Conservation (phyloP, 2,113 vertebrate species). For the Pelobates fuscus region DNA sequence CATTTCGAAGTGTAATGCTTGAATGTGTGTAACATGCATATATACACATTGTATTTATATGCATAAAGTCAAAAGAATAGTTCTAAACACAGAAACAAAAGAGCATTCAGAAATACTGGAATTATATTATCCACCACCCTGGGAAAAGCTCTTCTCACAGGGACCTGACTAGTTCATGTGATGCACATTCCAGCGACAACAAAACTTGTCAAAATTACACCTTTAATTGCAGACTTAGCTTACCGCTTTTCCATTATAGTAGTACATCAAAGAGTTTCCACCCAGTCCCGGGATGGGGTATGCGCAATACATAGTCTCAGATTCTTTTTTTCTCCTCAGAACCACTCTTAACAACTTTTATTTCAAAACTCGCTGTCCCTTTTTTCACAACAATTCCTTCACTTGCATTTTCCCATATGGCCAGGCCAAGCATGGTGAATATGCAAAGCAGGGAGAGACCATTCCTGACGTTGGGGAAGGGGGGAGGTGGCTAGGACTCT, state of each 20-base stretch:
- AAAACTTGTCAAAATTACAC: conserved; percentile 69
- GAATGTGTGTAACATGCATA: neutral
- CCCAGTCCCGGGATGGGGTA: conserved; percentile 94
- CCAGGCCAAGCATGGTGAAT: conserved; percentile 89
- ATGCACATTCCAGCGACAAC: conserved; percentile 63
- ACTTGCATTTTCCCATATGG: conserved; percentile 96
- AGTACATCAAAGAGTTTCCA: conserved; percentile 91
- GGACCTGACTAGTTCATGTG: conserved; percentile 58
- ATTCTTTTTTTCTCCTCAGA: conserved; percentile 65
- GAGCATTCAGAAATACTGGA: neutral
- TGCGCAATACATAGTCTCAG: conserved; percentile 88
- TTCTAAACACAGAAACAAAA: neutral
- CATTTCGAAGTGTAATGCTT: neutral
- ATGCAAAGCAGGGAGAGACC: conserved; percentile 90
- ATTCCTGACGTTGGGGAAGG: conserved; percentile 75
- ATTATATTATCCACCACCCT: neutral
- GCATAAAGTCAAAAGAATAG: neutral
- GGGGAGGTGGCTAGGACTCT: conserved; percentile 67
- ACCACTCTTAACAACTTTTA: conserved; percentile 76
- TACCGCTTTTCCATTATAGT: conserved; percentile 97
- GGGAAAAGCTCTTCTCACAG: conserved; percentile 59
- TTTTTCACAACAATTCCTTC: conserved; percentile 93
- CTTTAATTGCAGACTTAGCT: conserved; percentile 67
- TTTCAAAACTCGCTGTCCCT: conserved; percentile 82
- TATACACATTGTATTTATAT: no score